Conservation (phyloP, 2,113 vertebrate genomes). For the Alces alces region DNA sequence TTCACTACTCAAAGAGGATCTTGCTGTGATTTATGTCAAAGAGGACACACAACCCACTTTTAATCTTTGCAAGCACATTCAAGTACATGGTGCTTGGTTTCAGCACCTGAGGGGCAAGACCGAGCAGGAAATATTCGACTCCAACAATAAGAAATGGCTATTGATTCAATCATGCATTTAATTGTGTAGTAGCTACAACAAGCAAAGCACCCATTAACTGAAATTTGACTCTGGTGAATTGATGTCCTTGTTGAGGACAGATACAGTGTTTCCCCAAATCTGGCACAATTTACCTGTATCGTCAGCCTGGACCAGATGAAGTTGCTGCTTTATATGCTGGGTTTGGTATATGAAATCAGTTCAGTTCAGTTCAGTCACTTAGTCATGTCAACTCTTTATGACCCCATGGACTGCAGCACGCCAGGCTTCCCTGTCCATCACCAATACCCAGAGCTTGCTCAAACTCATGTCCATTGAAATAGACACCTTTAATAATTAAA, state of each 20-base stretch:
- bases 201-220: background rate
- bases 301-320: background rate
- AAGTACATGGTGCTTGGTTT: background rate
- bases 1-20: background rate
- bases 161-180: background rate
- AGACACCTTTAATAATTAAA: background rate
- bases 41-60: background rate
- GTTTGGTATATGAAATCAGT: background rate
- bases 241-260: background rate
- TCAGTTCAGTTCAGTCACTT: background rate
- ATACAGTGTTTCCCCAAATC: background rate
- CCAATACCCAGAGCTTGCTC: background rate
- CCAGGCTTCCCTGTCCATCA: rapidly evolving
- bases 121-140: background rate
- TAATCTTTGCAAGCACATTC: background rate
- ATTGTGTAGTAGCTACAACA: background rate
- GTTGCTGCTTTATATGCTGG: background rate
- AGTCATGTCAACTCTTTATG: background rate
- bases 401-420: background rate
- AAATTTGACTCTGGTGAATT: background rate
- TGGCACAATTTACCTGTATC: background rate
- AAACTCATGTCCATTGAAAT: background rate
- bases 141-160: background rate
- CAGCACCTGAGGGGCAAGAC: background rate
- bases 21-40: background rate